Conservation (phyloP, 2,113 vertebrate species). For the Oryzias woworae region DNA sequence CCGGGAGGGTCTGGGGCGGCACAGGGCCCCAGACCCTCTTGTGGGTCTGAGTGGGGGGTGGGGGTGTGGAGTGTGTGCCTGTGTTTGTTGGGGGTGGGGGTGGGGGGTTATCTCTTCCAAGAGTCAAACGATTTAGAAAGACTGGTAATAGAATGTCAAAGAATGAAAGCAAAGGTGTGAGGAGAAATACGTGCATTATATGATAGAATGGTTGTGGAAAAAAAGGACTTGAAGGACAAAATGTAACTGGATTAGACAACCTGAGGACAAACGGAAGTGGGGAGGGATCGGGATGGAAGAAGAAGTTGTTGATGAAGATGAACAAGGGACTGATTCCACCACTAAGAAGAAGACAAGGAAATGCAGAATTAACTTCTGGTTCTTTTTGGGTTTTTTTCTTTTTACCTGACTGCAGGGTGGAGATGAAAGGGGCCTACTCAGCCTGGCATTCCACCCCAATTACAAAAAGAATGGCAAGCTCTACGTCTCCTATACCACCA, state of each 20-base stretch:
- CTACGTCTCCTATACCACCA: conserved; percentile 99
- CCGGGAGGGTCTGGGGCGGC: conserved; percentile 79
- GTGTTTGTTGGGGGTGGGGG: conserved; percentile 1
- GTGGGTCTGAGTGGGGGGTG: conserved; percentile 26
- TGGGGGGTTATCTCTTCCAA: conserved; percentile 67
- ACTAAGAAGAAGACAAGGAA: conserved; percentile 82
- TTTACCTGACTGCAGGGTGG: conserved; percentile 96
- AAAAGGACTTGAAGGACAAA: conserved; percentile 58
- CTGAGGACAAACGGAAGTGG: conserved; percentile 70
- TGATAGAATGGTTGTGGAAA: conserved; percentile 50
- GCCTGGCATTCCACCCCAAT: conserved; percentile 99
- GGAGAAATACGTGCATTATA: conserved; percentile 44
- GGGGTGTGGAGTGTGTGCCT: conserved; percentile 31
- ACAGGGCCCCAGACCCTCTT: conserved; percentile 81
- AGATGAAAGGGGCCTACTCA: conserved; percentile 99
- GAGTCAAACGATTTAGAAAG: conserved; percentile 94
- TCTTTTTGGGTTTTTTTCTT: conserved; percentile 90
- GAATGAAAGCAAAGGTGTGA: conserved; percentile 61
- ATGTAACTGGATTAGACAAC: conserved; percentile 73
- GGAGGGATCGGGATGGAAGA: conserved; percentile 30
- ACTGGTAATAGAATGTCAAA: conserved; percentile 87
- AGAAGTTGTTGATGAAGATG: conserved; percentile 58
- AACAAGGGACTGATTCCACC: conserved; percentile 75
- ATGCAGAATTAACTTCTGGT: conserved; percentile 97
- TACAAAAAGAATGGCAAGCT: conserved; percentile 99